Evolutionary conservation across 2,888 invertebrate species (phyloP), one percentile per base, ranked within the genome.

Genomic region (Busseola fusca): DNA sequence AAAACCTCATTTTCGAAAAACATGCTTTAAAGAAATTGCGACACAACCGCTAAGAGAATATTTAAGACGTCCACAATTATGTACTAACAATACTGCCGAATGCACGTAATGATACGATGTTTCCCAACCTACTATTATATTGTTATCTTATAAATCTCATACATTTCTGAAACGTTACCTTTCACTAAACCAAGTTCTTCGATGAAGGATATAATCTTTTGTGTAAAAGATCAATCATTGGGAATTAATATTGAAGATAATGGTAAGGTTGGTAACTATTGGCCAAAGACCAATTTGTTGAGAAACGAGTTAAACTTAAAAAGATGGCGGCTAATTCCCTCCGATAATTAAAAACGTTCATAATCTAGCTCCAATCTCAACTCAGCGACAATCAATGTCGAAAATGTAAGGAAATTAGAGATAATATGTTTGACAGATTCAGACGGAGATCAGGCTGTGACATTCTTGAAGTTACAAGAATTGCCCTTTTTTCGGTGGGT

Each of bases 81-180:
- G 76, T 70, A 63, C 59, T 80, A 82, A 81, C 84, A 83, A 79
- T 72, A 77, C 74, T 60, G 66, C 76, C 74, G 64, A 77, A 83
- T 81, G 77, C 73, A 68, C 75, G 72, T 86, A 85, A 85, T 84
- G 79, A 84, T 84, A 82, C 79, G 58, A 65, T 60, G 74, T 88
- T 81, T 85, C 78, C 58, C 78, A 86, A 88, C 73, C 16, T 0
- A 25, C 76, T 79, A 85, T 85, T 87, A 87, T 84, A 74, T 83
- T 72, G 78, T 87, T 88, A 87, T 88, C 87, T 85, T 69, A 64
- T 82, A 81, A 80, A 81, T 88, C 87, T 86, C 62, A 63, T 77
- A 84, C 72, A 85, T 86, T 87, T 88, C 84, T 85, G 84, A 77
- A 70, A 72, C 54, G 64, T 65, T 86, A 74, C 88, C 88, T 87